Evolutionary conservation across 1,140 invertebrate species (phyloP).

Genomic region (Ruditapes philippinarum): DNA sequence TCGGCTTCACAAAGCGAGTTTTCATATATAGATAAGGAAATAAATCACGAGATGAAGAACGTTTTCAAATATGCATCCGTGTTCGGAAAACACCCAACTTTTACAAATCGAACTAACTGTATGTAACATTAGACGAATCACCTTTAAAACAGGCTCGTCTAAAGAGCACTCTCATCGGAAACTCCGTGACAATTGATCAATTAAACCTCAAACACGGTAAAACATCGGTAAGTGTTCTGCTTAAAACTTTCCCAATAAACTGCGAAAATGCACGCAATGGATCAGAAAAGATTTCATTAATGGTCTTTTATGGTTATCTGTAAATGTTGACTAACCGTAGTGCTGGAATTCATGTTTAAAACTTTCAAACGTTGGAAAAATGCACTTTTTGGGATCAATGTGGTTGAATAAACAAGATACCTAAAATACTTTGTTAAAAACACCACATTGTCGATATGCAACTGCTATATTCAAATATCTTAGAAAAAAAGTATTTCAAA

Average conservation of each 20-base stretch:
- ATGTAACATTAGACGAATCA: background rate
- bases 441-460: no score
- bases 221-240: conserved; percentile 40
- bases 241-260: background rate
- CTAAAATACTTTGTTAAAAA: no score
- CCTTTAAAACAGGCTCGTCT: background rate
- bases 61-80: no score
- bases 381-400: no score
- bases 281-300: conserved; percentile 26
- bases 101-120: no score
- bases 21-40: no score
- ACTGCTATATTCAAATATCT: no score
- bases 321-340: conserved; percentile 8
- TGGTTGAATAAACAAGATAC: no score
- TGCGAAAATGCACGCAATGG: conserved; percentile 2
- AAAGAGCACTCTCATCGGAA: conserved; percentile 25
- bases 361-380: background rate
- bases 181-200: conserved; percentile 25
- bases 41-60: no score
- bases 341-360: background rate
- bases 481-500: no score
- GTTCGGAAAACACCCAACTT: no score
- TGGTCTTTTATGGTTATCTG: conserved; percentile 16
- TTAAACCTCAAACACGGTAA: conserved; percentile 10
- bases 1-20: no score